These are phyloP conservation scores for Leptopterna dolabrata DNA, from an alignment of 2,888 invertebrate genomes.

Conservation along the genomic window DNA sequence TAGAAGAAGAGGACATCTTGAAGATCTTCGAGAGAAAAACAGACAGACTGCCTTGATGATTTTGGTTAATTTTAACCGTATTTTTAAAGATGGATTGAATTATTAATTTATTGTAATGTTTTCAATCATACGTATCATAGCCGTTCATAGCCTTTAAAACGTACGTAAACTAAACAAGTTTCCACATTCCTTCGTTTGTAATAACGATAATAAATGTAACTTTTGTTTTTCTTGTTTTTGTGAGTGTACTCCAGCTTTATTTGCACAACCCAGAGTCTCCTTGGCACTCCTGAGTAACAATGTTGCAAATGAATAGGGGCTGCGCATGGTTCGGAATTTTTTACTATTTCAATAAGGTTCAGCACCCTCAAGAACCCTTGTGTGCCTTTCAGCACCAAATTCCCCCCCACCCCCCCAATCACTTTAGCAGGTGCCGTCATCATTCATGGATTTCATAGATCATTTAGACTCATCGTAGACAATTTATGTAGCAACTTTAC, in stretches of 20 bases:
- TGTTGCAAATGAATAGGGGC: too few relatives aligned
- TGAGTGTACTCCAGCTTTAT: background rate
- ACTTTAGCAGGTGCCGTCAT: too few relatives aligned
- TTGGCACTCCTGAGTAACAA: too few relatives aligned
- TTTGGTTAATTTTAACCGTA: background rate
- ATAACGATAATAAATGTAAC: conserved; percentile 28
- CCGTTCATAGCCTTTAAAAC: background rate
- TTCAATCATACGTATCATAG: conserved; percentile 1
- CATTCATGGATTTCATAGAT: too few relatives aligned
- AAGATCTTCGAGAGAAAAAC: background rate
- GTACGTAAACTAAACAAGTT: conserved; percentile 15
- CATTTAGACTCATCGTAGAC: too few relatives aligned
- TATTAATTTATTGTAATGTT: background rate
- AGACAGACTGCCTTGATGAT: background rate
- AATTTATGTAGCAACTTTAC: too few relatives aligned
- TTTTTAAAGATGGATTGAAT: background rate
- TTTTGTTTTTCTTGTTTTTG: conserved; percentile 17
- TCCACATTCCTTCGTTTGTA: conserved; percentile 46
- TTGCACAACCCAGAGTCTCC: background rate
- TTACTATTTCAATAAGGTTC: too few relatives aligned
- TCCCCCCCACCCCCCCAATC: too few relatives aligned
- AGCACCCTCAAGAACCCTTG: too few relatives aligned
- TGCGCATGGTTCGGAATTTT: too few relatives aligned
- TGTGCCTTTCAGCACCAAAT: too few relatives aligned
- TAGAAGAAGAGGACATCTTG: background rate